phyloP scores from a whole-genome alignment of 2,888 invertebrate genomes.

The Heteropelma amictum region DNA sequence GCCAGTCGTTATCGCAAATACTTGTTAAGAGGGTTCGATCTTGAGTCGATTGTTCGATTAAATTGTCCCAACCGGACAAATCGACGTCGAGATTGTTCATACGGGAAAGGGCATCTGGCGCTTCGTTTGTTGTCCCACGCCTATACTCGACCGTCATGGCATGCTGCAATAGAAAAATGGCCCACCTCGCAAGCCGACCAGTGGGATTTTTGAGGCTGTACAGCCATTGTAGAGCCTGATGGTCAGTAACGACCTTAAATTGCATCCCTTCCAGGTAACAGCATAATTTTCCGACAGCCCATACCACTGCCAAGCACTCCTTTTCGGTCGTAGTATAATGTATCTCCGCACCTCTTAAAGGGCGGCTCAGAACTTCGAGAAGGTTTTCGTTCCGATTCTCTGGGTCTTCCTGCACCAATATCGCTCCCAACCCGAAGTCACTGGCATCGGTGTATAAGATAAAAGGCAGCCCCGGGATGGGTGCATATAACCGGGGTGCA shows the following conservation, averaged over 20 bases:
- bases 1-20: background rate
- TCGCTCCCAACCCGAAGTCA: background rate
- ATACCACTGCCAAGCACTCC: no score
- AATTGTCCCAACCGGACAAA: conserved; percentile 17
- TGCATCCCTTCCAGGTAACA: conserved; percentile 22
- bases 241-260: conserved; percentile 45
- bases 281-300: conserved; percentile 8
- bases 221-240: conserved; percentile 54
- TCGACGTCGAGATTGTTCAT: conserved; percentile 37
- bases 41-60: background rate
- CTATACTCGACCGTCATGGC: conserved; percentile 18
- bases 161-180: conserved; percentile 36
- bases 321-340: background rate
- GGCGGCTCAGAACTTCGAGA: background rate
- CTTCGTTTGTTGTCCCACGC: conserved; percentile 36
- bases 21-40: background rate
- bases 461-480: conserved; percentile 28
- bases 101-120: conserved; percentile 34
- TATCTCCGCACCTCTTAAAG: background rate
- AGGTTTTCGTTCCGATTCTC: background rate
- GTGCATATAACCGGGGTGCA: conserved; percentile 16
- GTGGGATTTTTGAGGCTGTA: conserved; percentile 31
- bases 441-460: background rate
- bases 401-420: background rate
- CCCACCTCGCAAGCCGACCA: conserved; percentile 51